Percentiles rank a stretch among this genome's conserved stretches.
These are phyloP conservation scores for Punctoribates punctum DNA, from an alignment of 2,888 invertebrate genomes.

Conservation along the genomic window DNA sequence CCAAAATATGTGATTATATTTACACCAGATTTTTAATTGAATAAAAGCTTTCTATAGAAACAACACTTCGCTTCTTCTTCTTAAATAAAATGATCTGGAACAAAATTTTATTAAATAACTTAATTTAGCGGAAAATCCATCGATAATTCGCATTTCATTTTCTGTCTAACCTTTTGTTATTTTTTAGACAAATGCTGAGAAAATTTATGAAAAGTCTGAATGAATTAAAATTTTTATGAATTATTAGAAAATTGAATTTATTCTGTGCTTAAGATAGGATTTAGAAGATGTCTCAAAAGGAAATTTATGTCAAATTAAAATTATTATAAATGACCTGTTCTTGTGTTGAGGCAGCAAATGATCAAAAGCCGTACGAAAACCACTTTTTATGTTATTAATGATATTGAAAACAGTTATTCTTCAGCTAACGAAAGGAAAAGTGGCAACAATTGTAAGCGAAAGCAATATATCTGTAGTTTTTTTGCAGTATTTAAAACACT, in stretches of 20 bases:
- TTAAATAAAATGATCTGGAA: too few species aligned
- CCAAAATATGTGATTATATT: too few species aligned
- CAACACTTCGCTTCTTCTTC: too few species aligned
- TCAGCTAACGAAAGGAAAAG: neutral
- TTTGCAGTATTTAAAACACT: neutral
- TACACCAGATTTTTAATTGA: too few species aligned
- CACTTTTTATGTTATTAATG: constrained; percentile 16
- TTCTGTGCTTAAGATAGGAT: neutral
- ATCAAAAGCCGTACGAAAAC: constrained; percentile 4
- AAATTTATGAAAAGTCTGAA: neutral
- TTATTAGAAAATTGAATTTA: neutral
- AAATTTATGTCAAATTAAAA: constrained; percentile 17
- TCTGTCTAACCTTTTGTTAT: neutral
- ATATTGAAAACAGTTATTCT: constrained; percentile 24
- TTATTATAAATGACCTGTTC: constrained; percentile 12
- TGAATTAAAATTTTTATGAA: neutral
- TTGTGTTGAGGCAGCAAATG: neutral
- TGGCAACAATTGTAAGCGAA: neutral
- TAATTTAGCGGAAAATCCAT: too few species aligned
- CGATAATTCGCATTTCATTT: neutral
- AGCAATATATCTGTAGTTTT: constrained; percentile 2
- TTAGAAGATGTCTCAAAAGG: neutral
- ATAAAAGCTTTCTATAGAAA: too few species aligned
- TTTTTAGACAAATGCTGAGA: neutral
- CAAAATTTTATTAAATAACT: too few species aligned